These are phyloP conservation scores for Willowsia nigromaculata DNA, from an alignment of 2,888 invertebrate genomes.

Conservation along the genomic window DNA sequence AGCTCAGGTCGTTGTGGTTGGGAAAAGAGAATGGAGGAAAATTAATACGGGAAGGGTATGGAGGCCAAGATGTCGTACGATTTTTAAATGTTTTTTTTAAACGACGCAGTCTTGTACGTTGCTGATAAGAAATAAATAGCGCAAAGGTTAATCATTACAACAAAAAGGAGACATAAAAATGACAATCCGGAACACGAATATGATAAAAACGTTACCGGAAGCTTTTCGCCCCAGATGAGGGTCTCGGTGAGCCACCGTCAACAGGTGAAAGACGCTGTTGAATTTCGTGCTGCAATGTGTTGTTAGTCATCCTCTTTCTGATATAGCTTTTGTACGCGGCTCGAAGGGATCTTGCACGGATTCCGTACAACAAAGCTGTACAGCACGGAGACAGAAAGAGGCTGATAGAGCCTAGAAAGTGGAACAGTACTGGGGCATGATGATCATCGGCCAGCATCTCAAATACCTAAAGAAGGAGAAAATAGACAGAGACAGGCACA, in stretches of 20 bases:
- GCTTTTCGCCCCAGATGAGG: slow-evolving; percentile 78
- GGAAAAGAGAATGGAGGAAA: not conserved
- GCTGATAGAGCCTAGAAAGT: slow-evolving; percentile 75
- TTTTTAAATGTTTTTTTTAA: not conserved
- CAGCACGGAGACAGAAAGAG: slow-evolving; percentile 77
- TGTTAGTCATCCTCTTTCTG: slow-evolving; percentile 78
- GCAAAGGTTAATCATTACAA: not conserved
- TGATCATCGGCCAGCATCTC: slow-evolving; percentile 70
- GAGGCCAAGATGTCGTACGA: not conserved
- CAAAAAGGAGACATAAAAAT: not conserved
- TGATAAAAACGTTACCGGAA: slow-evolving; percentile 75
- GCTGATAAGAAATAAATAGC: not conserved
- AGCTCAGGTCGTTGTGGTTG: too few relatives aligned
- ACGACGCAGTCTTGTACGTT: not conserved
- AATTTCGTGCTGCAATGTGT: slow-evolving; percentile 78
- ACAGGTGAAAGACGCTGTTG: slow-evolving; percentile 79
- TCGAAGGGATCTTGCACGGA: slow-evolving; percentile 77
- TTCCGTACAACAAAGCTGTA: slow-evolving; percentile 77
- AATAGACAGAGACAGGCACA: not conserved
- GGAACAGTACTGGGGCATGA: slow-evolving; percentile 73
- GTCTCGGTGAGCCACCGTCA: slow-evolving; percentile 78
- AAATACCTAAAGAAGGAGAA: slow-evolving; percentile 58
- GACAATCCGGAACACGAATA: not conserved
- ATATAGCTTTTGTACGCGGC: slow-evolving; percentile 78
- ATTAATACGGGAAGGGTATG: not conserved